These are phyloP conservation scores for Pleuronectes platessa DNA, from an alignment of 2,113 vertebrate species.

Conservation along the genomic window DNA sequence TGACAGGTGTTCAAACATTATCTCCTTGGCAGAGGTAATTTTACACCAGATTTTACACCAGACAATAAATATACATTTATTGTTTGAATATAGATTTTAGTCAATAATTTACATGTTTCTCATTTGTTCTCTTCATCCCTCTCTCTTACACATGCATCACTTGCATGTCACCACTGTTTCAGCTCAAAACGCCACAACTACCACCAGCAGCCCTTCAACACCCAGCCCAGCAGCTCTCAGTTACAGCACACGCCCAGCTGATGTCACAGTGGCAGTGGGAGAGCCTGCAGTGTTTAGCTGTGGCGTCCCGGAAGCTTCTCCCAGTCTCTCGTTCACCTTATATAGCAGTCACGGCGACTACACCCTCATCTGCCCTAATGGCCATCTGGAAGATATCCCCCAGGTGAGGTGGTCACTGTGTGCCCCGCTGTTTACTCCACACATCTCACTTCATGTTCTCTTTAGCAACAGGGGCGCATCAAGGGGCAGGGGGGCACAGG, in stretches of 20 bases:
- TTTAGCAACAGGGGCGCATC: no score
- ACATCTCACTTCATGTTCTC: no score
- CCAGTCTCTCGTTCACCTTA: conserved; percentile 58
- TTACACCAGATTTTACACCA: no score
- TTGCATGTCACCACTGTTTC: background rate
- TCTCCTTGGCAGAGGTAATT: no score
- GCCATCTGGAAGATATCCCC: conserved; percentile 28
- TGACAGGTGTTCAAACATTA: no score
- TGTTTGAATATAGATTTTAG: no score
- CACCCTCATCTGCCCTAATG: conserved; percentile 69
- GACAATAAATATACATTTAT: no score
- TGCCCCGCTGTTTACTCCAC: background rate
- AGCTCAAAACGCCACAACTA: conserved; percentile 37
- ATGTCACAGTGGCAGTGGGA: conserved; percentile 61
- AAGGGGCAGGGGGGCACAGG: no score
- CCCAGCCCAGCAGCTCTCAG: background rate
- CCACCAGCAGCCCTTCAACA: background rate
- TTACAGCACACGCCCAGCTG: conserved; percentile 46
- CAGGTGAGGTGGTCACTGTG: conserved; percentile 59
- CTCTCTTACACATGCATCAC: background rate
- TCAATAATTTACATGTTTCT: no score
- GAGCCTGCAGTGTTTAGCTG: conserved; percentile 72
- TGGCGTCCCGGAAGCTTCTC: conserved; percentile 24
- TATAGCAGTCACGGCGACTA: conserved; percentile 45
- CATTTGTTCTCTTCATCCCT: background rate